phyloP scores from a whole-genome alignment of 2,888 invertebrate species.

The Nudaria mundana region DNA sequence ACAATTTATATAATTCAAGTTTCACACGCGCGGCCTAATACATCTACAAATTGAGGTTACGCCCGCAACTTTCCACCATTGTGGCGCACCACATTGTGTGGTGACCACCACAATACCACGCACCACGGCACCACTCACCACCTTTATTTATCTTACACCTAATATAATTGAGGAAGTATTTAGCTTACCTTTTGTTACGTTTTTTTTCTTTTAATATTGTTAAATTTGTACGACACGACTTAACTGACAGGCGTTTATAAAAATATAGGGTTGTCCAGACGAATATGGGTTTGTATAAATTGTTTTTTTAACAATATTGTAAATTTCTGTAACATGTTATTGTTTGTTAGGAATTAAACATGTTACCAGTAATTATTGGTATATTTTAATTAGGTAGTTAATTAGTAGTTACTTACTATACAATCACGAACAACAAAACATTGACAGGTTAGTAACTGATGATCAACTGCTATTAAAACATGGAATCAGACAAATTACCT shows the following conservation, averaged over 20 bases:
- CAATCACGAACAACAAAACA: too few species aligned
- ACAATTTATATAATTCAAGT: too few species aligned
- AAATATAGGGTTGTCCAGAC: conserved; percentile 24
- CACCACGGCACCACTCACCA: conserved; percentile 15
- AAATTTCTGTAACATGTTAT: too few species aligned
- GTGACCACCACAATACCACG: conserved; percentile 10
- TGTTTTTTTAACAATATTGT: conserved; percentile 5
- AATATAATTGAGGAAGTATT: conserved; percentile 72
- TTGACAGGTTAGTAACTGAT: too few species aligned
- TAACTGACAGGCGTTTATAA: conserved; percentile 35
- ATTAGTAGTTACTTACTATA: too few species aligned
- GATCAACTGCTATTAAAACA: too few species aligned
- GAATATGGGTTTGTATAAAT: conserved; percentile 8
- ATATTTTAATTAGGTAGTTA: too few species aligned
- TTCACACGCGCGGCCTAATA: conserved; percentile 4
- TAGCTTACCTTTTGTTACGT: conserved; percentile 41
- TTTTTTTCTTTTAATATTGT: conserved; percentile 47
- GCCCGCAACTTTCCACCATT: conserved; percentile 11
- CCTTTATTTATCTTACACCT: conserved; percentile 57
- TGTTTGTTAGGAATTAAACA: too few species aligned
- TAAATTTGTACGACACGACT: conserved; percentile 44
- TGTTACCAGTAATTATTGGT: too few species aligned
- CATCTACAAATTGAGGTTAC: conserved; percentile 8
- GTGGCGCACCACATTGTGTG: conserved; percentile 4
- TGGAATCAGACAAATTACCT: too few species aligned